phyloP scores from a whole-genome alignment of 1,140 invertebrate species.

The Cylas formicarius region DNA sequence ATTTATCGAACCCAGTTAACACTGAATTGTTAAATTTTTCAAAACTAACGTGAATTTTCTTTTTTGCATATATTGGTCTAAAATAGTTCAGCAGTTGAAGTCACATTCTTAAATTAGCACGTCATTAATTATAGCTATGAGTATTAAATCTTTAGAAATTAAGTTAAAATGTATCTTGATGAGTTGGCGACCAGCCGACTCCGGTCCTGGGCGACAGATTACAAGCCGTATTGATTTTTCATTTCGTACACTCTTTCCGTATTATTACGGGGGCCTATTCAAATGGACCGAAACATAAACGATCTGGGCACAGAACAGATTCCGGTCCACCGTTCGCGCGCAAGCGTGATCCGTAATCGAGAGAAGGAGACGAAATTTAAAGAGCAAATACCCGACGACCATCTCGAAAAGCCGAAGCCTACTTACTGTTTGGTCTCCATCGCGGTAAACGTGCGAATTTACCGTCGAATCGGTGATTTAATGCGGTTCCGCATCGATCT shows the following conservation, averaged over 20 bases:
- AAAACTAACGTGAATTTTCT: neutral
- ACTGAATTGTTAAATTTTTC: too few species aligned
- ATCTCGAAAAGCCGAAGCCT: neutral
- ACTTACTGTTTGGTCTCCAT: conserved; percentile 14
- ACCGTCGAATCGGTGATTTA: conserved; percentile 1
- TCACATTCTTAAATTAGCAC: neutral
- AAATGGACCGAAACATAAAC: neutral
- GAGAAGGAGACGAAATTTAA: neutral
- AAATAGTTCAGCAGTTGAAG: neutral
- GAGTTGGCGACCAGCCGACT: too few species aligned
- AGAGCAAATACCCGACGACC: neutral
- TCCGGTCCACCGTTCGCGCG: neutral
- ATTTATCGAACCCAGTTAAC: too few species aligned
- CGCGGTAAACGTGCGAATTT: neutral
- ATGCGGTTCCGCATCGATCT: conserved; percentile 3
- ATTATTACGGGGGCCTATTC: neutral
- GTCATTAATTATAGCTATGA: neutral
- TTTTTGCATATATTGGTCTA: neutral
- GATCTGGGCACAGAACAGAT: neutral
- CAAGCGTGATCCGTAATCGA: neutral
- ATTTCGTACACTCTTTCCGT: neutral
- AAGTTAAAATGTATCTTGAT: too few species aligned
- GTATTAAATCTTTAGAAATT: neutral
- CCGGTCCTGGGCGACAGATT: conserved; percentile 1
- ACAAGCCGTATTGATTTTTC: conserved; percentile 10